phyloP scores from a whole-genome alignment of 1,140 invertebrate species.

The Calephelis virginiensis region DNA sequence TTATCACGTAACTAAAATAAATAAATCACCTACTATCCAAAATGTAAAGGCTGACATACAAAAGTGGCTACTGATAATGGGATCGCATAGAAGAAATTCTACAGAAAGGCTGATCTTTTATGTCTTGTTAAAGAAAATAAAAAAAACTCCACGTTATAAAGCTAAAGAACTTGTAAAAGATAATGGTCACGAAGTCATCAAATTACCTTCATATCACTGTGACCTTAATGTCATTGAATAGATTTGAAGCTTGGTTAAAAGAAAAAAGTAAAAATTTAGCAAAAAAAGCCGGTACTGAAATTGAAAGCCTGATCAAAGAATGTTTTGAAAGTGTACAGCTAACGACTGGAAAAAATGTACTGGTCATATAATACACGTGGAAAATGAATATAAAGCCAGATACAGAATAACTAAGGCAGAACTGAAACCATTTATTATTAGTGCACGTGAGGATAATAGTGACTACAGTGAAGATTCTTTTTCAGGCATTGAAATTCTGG shows the following conservation, averaged over 20 bases:
- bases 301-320: background rate
- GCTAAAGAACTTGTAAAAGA: background rate
- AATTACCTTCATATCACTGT: constrained; percentile 3
- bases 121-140: background rate
- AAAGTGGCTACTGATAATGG: constrained; percentile 8
- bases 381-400: background rate
- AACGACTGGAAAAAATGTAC: constrained; percentile 5
- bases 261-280: constrained; percentile 12
- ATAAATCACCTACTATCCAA: background rate
- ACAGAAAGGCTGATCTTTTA: background rate
- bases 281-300: background rate
- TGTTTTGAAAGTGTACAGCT: background rate
- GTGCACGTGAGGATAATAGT: background rate
- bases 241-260: background rate
- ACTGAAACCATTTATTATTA: constrained; percentile 11
- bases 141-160: background rate
- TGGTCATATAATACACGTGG: constrained; percentile 10
- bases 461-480: background rate
- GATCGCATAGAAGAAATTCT: background rate
- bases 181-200: background rate
- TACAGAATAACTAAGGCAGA: background rate
- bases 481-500: background rate
- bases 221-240: constrained; percentile 15
- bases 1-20: constrained; percentile 3
- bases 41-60: background rate